Evolutionary conservation across 2,113 vertebrate species (phyloP), one percentile per base, ranked within the genome.

Genomic region (Pangasianodon gigas): DNA sequence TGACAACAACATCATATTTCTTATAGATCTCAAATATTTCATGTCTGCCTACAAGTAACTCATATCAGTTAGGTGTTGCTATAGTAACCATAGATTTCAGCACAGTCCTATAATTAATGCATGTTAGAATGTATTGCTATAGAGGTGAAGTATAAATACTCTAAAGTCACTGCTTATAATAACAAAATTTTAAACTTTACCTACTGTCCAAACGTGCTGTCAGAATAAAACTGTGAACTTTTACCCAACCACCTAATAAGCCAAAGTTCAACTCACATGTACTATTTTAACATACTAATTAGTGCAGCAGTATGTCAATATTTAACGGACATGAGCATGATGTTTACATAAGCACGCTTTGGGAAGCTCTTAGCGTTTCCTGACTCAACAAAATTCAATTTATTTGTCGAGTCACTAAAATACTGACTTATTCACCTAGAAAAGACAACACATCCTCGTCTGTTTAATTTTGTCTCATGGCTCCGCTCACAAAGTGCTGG

Each of bases 191-290:
- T 9, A 24, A 74, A 91, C 80, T 51, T 81, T 88, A 90, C 91
- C 91, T 91, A 89, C 14, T 60, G 77, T 56, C 32, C 26, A 74
- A 71, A 65, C 56, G 81, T 69, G 48, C 7, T 62, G 62, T 69
- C 85, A 80, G 52, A 14, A 71, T 46, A 85, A 44, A 52, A 54
- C 51, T 65, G 13, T 51, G 44, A 74, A 51, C 82, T 19, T 56
- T 90, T 10, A 41, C 21, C 62, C 16, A 58, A 52, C 16, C 60
- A 56, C 60, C n/a, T 71, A 41, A 56, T 19, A 79, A 89, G 79
- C 18, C 79, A 83, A 88, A 88, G 79, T 67, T 67, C 48, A 83
- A 26, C 54, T 29, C 46, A 69, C 19, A 1, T 62, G 82, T 4
- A 46, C 80, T 58, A 37, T 18, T 82, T 44, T 26, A 26, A 24